Evolutionary conservation across 2,888 invertebrate species (phyloP), one percentile per base, ranked within the genome.

Genomic region (Aradus depressus): DNA sequence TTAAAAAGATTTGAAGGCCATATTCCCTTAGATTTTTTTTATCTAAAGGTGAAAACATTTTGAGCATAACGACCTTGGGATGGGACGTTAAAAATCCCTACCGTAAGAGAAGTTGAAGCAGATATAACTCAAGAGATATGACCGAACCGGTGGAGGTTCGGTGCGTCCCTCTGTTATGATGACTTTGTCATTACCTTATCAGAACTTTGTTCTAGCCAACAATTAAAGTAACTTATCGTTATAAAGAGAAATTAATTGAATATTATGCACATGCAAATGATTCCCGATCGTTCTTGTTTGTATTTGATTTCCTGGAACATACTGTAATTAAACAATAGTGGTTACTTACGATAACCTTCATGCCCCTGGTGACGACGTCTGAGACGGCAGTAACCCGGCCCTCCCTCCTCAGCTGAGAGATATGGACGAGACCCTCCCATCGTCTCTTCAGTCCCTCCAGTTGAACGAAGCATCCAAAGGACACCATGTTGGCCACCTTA

Each of bases 391-490:
- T 88, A 8, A 98, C 96, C 54, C 96, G 76, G 0, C 95, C 95
- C 69, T 95, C 95, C 0, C 90, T 76, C 38, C 95, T 72, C 31
- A 96, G 69, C 68, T 95, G 88, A 1, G 97, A 97, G 62, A 98
- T 96, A 65, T 99, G 98, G 1, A 96, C 95, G 0, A 98, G 72
- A 0, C 98, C 98, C 67, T 98, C 98, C 81, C 89, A 89, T 37
- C 85, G 76, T 60, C 86, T 83, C 43, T 81, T 76, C 42, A 98
- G 72, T 0, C 95, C 93, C 64, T 95, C 91, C 19, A 98, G 72
- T 69, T 95, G 92, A 0, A 96, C 91, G 68, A 98, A 98, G 66
- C 96, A 96, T 1, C 98, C 98, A 70, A 97, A 99, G n/a, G 88
- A 84, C 47, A 95, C 92, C 59, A 96, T 87, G 63, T 91, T 96